A percentile compares a stretch with the other conserved stretches of the same genome.
These are phyloP conservation scores for Dreissena polymorpha DNA, from an alignment of 1,140 invertebrate species.

Conservation along the genomic window DNA sequence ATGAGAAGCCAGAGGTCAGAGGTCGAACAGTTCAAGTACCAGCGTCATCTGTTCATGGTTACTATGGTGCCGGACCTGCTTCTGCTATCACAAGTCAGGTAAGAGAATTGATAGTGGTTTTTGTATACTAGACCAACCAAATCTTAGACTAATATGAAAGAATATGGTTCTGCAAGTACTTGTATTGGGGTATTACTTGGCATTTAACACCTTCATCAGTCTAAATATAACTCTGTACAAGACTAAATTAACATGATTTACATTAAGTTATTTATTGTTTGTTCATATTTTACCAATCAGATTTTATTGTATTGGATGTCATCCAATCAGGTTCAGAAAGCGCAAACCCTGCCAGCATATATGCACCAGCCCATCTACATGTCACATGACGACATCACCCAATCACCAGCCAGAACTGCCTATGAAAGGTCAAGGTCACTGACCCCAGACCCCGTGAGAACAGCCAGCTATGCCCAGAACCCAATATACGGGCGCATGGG, in stretches of 20 bases:
- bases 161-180: no score
- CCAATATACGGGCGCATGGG: conserved; percentile 56
- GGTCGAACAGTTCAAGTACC: conserved; percentile 65
- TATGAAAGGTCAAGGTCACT: conserved; percentile 71
- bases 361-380: conserved; percentile 53
- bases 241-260: no score
- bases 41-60: conserved; percentile 31
- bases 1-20: conserved; percentile 65
- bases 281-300: no score
- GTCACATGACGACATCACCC: conserved; percentile 53
- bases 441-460: conserved; percentile 64
- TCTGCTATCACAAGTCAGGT: conserved; percentile 63
- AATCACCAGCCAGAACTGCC: conserved; percentile 52
- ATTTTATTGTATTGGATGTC: neutral
- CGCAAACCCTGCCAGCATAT: conserved; percentile 65
- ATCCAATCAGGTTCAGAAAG: conserved; percentile 62
- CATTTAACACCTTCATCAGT: no score
- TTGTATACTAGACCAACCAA: no score
- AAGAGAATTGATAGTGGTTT: neutral
- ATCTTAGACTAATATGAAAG: no score
- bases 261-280: no score
- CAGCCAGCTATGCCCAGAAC: conserved; percentile 55
- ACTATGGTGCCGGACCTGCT: conserved; percentile 55
- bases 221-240: no score
- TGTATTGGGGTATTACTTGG: no score